phyloP scores from a whole-genome alignment of 2,113 vertebrate species.

The Plecturocebus donacophilus region DNA sequence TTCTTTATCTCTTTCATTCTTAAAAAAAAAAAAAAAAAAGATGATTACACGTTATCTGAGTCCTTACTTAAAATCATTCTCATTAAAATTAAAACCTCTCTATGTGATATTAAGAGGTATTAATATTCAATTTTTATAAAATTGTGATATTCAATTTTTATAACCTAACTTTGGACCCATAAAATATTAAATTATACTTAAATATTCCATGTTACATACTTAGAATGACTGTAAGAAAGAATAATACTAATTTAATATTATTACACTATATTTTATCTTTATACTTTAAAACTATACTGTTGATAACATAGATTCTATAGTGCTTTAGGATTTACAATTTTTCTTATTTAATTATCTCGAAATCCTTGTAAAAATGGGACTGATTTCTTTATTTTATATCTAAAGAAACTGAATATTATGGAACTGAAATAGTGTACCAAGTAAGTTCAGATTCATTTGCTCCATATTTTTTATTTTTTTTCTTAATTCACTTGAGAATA shows the following conservation, averaged over 20 bases:
- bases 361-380: background rate
- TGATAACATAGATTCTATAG: background rate
- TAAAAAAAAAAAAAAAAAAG: too few relatives aligned
- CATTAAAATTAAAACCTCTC: background rate
- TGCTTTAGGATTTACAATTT: background rate
- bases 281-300: background rate
- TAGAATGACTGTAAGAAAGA: background rate
- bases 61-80: background rate
- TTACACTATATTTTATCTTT: background rate
- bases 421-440: background rate
- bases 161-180: background rate
- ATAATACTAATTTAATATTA: background rate
- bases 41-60: background rate
- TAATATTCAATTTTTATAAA: background rate
- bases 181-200: background rate
- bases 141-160: background rate
- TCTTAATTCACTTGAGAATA: background rate
- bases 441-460: background rate
- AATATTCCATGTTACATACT: background rate
- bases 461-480: background rate
- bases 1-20: too few relatives aligned
- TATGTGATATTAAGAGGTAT: background rate
- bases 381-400: background rate
- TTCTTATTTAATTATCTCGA: background rate
- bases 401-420: background rate